These are phyloP conservation scores for Pygoscelis adeliae DNA, from an alignment of 2,113 vertebrate species.

Conservation along the genomic window DNA sequence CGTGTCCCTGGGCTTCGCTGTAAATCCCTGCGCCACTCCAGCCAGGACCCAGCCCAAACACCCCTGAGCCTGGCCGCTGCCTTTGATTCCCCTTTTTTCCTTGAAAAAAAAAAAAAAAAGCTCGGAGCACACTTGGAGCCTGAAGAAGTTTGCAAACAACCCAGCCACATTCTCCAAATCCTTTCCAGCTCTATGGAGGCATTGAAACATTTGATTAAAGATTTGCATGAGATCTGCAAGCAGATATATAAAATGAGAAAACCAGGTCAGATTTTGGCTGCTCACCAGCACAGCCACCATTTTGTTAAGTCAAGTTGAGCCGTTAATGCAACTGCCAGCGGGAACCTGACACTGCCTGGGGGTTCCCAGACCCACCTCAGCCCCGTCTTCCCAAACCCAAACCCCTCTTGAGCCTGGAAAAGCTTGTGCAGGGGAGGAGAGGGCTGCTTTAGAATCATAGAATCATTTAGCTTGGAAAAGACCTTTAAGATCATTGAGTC, in stretches of 20 bases:
- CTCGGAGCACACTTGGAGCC: not conserved
- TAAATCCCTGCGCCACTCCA: not conserved
- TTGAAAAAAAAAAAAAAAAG: not conserved
- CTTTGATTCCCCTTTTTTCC: not conserved
- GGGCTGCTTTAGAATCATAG: not conserved
- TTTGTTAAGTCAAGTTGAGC: not conserved
- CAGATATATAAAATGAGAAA: not conserved
- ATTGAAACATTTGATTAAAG: not conserved
- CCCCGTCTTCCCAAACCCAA: not conserved
- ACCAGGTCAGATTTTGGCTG: not conserved
- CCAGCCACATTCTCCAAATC: not conserved
- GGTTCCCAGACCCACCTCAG: not conserved
- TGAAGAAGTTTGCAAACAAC: not conserved
- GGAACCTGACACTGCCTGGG: not conserved
- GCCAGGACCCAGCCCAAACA: not conserved
- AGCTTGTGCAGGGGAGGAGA: not conserved
- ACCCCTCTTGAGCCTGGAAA: not conserved
- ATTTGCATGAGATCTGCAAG: not conserved
- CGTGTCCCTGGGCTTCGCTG: not conserved
- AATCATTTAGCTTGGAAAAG: not conserved
- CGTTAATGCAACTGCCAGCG: fast-evolving
- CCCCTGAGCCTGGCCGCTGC: not conserved
- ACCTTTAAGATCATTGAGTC: not conserved
- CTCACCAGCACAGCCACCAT: not conserved
- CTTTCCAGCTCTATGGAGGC: not conserved